These are phyloP conservation scores for Psilanteris sp. DNA, from an alignment of 1,140 invertebrate genomes.

Conservation along the genomic window DNA sequence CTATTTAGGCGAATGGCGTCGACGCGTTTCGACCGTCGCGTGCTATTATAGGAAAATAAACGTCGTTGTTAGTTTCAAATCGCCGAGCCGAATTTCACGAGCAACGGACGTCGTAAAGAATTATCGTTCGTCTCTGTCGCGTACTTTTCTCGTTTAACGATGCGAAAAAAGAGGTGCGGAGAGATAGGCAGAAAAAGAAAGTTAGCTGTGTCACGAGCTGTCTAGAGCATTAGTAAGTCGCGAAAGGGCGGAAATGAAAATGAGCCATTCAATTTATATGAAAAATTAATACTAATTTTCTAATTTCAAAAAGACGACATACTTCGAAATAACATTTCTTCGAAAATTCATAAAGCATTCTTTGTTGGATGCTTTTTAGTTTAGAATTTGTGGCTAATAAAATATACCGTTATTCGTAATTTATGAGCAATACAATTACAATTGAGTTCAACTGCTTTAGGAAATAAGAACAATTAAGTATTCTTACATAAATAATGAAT, in stretches of 20 bases:
- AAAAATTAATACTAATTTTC: constrained; percentile 49
- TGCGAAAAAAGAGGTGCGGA: constrained; percentile 62
- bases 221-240: constrained; percentile 48
- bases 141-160: constrained; percentile 66
- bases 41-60: constrained; percentile 61
- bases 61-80: constrained; percentile 57
- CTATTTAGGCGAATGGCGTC: constrained; percentile 47
- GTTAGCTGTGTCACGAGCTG: constrained; percentile 15
- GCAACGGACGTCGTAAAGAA: constrained; percentile 62
- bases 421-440: constrained; percentile 6
- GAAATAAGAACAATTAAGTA: not conserved
- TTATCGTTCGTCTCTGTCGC: constrained; percentile 61
- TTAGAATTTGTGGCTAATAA: constrained; percentile 19
- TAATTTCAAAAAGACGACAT: constrained; percentile 26
- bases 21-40: constrained; percentile 47
- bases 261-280: constrained; percentile 45
- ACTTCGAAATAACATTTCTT: constrained; percentile 33
- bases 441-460: not conserved
- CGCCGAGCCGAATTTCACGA: constrained; percentile 54
- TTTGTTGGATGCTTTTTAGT: constrained; percentile 10
- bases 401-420: constrained; percentile 17
- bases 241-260: constrained; percentile 54
- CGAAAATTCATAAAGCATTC: constrained; percentile 23
- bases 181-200: constrained; percentile 35
- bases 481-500: constrained; percentile 16